phyloP scores from a whole-genome alignment of 1,140 invertebrate species.

The Procambarus virginalis region DNA sequence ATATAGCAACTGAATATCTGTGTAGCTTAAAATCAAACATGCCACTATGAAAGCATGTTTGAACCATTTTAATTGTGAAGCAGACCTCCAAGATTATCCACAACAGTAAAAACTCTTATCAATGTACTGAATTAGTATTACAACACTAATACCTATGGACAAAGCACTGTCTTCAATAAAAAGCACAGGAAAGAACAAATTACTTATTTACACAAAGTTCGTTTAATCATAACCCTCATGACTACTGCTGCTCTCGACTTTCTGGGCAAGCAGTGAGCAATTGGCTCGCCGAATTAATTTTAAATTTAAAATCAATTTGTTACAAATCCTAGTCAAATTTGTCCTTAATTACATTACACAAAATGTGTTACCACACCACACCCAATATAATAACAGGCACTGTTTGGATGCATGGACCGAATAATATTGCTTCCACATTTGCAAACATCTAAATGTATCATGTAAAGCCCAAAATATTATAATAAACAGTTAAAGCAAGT shows the following conservation, averaged over 20 bases:
- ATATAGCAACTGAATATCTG: no score
- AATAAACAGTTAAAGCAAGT: conserved; percentile 9
- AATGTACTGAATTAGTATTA: not conserved
- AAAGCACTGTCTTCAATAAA: not conserved
- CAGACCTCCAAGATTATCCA: not conserved
- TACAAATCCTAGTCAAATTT: not conserved
- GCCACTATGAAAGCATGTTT: no score
- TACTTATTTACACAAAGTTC: not conserved
- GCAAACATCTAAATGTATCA: not conserved
- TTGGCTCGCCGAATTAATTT: not conserved
- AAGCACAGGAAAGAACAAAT: not conserved
- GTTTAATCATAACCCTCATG: not conserved
- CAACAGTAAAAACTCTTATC: not conserved
- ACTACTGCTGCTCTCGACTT: not conserved
- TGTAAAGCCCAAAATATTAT: not conserved
- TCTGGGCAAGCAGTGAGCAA: not conserved
- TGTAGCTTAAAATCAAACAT: no score
- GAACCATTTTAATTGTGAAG: not conserved
- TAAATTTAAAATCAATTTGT: not conserved
- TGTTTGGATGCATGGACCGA: not conserved
- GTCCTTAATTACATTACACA: not conserved
- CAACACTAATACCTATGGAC: not conserved
- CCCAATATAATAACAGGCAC: not conserved
- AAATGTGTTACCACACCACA: not conserved
- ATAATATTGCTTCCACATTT: not conserved